Evolutionary conservation across 1,140 invertebrate genomes (phyloP), one percentile per base, ranked within the genome.

Genomic region (Heliothis subflexa): DNA sequence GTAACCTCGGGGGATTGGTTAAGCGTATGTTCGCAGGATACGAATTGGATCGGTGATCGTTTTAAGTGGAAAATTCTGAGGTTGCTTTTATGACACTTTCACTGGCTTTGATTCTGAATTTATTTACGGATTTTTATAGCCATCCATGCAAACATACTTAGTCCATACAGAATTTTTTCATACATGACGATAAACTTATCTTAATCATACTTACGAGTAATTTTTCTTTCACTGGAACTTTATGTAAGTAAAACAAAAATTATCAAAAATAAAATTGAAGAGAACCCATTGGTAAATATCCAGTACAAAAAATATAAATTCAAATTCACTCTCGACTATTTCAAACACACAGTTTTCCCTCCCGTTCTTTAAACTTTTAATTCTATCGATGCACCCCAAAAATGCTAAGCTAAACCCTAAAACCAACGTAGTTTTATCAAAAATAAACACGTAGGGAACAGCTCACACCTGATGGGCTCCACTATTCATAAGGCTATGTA

Each of bases 401-500:
- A 50, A 68, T 0, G 50, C 64, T 25, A 33, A 5, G 33, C 40
- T 61, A 64, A 52, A 64, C 50, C 18, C 62, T 68, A 55, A 77
- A 66, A 55, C 16, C 62, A 62, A 18, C 45, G 47, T 14, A 52
- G 64, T 68, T 25, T 28, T 75, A 52, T 75, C 40, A 62, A 75
- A 62, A 62, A 75, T 54, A 75, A 75, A 75, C 59, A 75, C 3
- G 50, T 16, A 72, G 68, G 64, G 64, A 50, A 25, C 4, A 45
- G 16, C 47, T 66, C 50, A 45, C 61, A 68, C 74, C 61, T 77
- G 62, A 25, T 11, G 28, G 61, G 18, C 11, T 68, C 64, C 62
- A 75, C 73, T 75, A 75, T 79, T 73, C 73, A 80, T 80, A 75
- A 40, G 61, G 52, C 64, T 80, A 49, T 68, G 78, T 80, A 68